phyloP scores from a whole-genome alignment of 2,888 invertebrate genomes.

The Scaptomyza reducta region DNA sequence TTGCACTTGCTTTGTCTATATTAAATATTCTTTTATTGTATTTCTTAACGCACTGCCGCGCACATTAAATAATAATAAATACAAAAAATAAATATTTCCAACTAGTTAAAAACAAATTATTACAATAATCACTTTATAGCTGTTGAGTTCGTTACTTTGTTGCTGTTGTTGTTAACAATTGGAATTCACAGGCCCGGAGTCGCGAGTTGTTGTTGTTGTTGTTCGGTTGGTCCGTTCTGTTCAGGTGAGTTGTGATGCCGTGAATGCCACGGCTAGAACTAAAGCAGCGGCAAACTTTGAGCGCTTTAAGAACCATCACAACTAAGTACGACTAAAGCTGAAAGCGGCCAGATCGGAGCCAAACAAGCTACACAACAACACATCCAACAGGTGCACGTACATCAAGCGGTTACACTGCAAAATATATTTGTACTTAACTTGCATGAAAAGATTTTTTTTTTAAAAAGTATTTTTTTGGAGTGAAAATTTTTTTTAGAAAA shows the following conservation, averaged over 20 bases:
- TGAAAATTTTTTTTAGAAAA: no score
- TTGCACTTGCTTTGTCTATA: not conserved
- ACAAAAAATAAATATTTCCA: conserved; percentile 3
- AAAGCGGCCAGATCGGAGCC: conserved; percentile 12
- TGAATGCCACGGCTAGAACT: conserved; percentile 74
- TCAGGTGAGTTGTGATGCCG: conserved; percentile 64
- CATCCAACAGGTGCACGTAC: conserved; percentile 30
- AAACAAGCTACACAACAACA: not conserved
- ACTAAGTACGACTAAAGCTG: conserved; percentile 11
- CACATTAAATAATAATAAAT: conserved; percentile 29
- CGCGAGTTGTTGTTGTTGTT: conserved; percentile 22
- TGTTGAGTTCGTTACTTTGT: not conserved
- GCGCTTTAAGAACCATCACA: conserved; percentile 72
- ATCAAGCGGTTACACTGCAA: not conserved
- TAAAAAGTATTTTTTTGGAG: no score
- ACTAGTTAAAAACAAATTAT: not conserved
- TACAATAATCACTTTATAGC: conserved; percentile 19
- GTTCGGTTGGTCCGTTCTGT: no score
- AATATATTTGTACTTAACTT: no score
- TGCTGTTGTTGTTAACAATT: conserved; percentile 1
- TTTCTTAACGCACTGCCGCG: conserved; percentile 40
- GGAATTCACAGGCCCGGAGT: conserved; percentile 9
- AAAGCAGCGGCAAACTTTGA: conserved; percentile 48
- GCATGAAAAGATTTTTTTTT: no score
- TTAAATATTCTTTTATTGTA: conserved; percentile 3